Conservation (phyloP, 2,888 invertebrate genomes). For the Epirrhoe alternata region DNA sequence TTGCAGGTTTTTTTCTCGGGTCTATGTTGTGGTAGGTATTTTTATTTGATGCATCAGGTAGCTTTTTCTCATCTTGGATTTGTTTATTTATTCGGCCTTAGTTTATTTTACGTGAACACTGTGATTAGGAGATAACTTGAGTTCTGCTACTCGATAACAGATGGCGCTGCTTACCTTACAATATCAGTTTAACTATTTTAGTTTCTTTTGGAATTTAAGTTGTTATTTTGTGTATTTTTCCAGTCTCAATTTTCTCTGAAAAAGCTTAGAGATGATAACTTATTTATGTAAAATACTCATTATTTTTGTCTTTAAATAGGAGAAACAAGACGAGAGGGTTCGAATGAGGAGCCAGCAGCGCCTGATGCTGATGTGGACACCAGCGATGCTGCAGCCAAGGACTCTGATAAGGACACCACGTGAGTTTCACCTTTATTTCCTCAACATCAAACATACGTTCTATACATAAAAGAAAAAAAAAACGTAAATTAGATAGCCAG, state of each 20-base stretch:
- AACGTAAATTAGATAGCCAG: too few relatives aligned
- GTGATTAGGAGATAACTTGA: background rate
- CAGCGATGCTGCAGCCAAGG: slow-evolving; percentile 68
- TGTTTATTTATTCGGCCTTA: background rate
- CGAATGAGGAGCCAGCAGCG: slow-evolving; percentile 73
- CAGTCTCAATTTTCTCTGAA: too few relatives aligned
- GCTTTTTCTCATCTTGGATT: background rate
- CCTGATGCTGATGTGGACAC: slow-evolving; percentile 70
- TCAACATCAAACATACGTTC: too few relatives aligned
- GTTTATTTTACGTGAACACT: background rate
- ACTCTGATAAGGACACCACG: slow-evolving; percentile 73
- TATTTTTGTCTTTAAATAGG: slow-evolving; percentile 52
- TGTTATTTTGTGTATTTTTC: too few relatives aligned
- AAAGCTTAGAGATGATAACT: too few relatives aligned
- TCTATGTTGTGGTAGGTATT: too few relatives aligned
- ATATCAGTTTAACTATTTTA: too few relatives aligned
- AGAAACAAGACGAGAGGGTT: slow-evolving; percentile 75
- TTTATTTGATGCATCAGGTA: background rate
- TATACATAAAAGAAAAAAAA: too few relatives aligned
- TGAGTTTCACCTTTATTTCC: slow-evolving; percentile 21
- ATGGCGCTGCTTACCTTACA: slow-evolving; percentile 38
- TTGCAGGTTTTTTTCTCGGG: too few relatives aligned
- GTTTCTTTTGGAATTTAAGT: too few relatives aligned
- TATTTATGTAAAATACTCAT: too few relatives aligned
- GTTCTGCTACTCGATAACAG: slow-evolving; percentile 39